Conservation (phyloP, 2,888 invertebrate species). For the Ctena decussata region DNA sequence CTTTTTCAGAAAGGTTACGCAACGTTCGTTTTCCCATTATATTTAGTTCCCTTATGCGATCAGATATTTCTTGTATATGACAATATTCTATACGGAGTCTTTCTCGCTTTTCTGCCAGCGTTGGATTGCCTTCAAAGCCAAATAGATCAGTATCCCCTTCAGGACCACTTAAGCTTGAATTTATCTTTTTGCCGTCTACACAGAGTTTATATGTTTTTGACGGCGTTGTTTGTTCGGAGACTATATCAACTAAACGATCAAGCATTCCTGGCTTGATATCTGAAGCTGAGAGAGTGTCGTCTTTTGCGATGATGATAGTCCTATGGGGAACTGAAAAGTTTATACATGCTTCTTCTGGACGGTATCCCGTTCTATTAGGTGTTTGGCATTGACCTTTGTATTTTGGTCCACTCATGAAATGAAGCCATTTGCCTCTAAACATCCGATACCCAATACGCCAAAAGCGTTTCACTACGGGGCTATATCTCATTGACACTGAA, state of each 20-base stretch:
- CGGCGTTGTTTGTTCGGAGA: background rate
- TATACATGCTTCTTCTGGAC: background rate
- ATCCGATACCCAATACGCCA: conserved; percentile 39
- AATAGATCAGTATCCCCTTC: background rate
- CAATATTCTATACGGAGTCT: no score
- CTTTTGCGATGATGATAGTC: background rate
- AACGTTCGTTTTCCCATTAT: no score
- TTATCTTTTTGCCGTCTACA: conserved; percentile 8
- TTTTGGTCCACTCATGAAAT: conserved; percentile 39
- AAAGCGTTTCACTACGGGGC: conserved; percentile 17
- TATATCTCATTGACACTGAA: background rate
- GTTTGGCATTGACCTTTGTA: background rate
- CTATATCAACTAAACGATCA: background rate
- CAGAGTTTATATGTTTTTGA: background rate
- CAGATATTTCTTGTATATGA: no score
- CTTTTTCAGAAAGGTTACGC: no score
- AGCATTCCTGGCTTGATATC: background rate
- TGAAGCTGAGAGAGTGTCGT: background rate
- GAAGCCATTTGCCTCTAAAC: conserved; percentile 32
- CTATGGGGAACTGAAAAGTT: background rate
- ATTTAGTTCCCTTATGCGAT: no score
- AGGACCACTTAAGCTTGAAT: background rate
- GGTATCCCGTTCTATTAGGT: background rate
- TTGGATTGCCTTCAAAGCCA: background rate
- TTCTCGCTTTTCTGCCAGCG: background rate